Evolutionary conservation across 2,888 invertebrate genomes (phyloP).

Genomic region (Fragum sueziense): DNA sequence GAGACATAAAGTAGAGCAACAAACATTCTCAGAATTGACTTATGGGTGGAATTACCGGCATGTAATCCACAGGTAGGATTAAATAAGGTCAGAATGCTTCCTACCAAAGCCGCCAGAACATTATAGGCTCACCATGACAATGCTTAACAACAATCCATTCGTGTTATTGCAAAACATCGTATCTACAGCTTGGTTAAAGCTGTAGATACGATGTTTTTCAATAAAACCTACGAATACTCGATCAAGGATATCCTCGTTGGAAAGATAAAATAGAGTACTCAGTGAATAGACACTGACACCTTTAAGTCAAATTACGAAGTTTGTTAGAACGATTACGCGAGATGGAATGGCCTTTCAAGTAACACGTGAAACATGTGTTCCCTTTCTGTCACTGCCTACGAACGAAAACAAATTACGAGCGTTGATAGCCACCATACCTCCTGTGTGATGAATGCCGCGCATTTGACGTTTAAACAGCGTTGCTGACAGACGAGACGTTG

Average conservation of each 20-base stretch:
- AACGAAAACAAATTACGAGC: constrained; percentile 61
- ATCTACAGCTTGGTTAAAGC: no score
- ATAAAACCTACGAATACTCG: no score
- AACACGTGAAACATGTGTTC: constrained; percentile 52
- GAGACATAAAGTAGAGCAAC: no score
- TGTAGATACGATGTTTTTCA: no score
- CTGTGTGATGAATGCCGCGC: constrained; percentile 58
- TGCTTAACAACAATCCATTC: no score
- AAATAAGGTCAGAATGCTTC: no score
- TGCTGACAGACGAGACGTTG: constrained; percentile 61
- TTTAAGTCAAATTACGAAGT: neutral
- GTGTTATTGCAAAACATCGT: no score
- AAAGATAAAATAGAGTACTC: neutral
- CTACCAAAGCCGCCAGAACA: no score
- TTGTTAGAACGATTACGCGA: constrained; percentile 11
- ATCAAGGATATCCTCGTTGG: neutral
- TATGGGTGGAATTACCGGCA: no score
- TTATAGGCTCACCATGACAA: no score
- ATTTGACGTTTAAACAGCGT: constrained; percentile 62
- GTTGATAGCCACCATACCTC: constrained; percentile 63
- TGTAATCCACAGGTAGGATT: no score
- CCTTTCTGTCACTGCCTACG: constrained; percentile 49
- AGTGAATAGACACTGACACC: neutral
- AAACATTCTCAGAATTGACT: no score
- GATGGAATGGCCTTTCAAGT: constrained; percentile 20